phyloP scores from a whole-genome alignment of 2,113 vertebrate species.

The Peromyscus leucopus region DNA sequence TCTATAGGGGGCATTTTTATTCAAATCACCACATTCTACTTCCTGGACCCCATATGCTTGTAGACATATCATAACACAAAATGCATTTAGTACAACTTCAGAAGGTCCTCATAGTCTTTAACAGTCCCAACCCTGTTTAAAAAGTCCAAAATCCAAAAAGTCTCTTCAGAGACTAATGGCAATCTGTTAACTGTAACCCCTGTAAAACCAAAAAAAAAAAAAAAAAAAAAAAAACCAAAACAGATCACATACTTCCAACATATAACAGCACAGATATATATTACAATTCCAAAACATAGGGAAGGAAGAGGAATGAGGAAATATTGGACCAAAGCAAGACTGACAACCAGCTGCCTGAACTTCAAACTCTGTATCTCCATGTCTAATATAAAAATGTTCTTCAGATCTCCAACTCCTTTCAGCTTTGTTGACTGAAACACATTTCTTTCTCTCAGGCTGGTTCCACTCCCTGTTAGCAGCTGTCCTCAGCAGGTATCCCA shows the following conservation, averaged over 20 bases:
- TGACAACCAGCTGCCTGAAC: background rate
- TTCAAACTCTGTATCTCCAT: background rate
- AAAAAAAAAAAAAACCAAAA: background rate
- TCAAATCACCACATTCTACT: background rate
- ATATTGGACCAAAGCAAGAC: background rate
- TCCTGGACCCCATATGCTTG: background rate
- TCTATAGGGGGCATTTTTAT: background rate
- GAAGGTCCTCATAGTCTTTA: background rate
- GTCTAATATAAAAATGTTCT: background rate
- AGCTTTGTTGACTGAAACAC: background rate
- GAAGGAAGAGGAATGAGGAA: background rate
- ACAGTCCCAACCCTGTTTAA: background rate
- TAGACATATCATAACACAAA: background rate
- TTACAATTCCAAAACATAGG: background rate
- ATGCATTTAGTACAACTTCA: background rate
- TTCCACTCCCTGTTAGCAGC: background rate
- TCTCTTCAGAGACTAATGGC: background rate
- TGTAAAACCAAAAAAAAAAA: background rate
- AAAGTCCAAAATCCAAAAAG: background rate
- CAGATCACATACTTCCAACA: background rate
- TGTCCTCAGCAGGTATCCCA: background rate
- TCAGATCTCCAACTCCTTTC: background rate
- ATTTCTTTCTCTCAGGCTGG: background rate
- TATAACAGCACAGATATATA: background rate
- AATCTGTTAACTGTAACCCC: background rate